A percentile compares a stretch with the other conserved stretches of the same genome.
Evolutionary conservation across 2,888 invertebrate genomes (phyloP).

Genomic region (Branchellion lobata): DNA sequence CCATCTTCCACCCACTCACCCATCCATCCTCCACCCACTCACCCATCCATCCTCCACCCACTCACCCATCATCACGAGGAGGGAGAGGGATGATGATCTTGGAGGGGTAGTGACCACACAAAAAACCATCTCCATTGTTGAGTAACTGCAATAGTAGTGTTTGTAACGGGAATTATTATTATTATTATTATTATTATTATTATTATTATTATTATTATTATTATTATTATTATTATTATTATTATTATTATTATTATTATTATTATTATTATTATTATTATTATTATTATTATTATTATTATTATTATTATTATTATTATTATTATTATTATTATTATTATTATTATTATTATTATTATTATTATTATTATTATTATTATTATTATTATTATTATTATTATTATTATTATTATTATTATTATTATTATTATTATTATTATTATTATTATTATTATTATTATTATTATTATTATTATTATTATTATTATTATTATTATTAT

Average conservation of each 20-base stretch:
- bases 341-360: background rate
- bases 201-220: background rate
- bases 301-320: background rate
- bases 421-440: background rate
- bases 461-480: background rate
- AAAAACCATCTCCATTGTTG: conserved; percentile 70
- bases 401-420: background rate
- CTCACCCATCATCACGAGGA: conserved; percentile 37
- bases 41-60: background rate
- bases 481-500: background rate
- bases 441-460: background rate
- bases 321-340: background rate
- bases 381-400: background rate
- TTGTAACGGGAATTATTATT: background rate
- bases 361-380: background rate
- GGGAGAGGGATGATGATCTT: conserved; percentile 68
- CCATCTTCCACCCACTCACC: background rate
- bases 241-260: background rate
- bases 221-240: background rate
- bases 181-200: background rate
- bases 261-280: background rate
- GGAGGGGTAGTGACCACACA: conserved; percentile 74
- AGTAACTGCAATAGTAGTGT: conserved; percentile 62
- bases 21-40: background rate
- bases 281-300: background rate